Conservation (phyloP, 1,140 invertebrate genomes). For the Drosophila triauraria region DNA sequence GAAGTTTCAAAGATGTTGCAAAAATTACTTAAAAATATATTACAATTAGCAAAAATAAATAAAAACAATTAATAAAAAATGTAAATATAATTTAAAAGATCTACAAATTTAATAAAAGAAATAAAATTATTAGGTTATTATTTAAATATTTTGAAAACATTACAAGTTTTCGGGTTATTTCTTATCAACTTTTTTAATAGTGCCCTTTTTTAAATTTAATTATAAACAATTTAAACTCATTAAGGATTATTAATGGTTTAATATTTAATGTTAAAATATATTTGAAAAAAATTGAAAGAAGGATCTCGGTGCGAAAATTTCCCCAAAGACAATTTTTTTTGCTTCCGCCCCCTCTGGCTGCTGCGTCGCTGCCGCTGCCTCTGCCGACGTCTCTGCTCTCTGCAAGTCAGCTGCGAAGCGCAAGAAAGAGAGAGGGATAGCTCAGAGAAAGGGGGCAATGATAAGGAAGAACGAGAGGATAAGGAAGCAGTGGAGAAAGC, state of each 20-base stretch:
- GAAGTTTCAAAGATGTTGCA: conserved; percentile 9
- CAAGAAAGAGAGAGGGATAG: conserved; percentile 13
- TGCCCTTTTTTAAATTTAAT: too few relatives aligned
- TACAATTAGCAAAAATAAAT: background rate
- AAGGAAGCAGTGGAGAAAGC: background rate
- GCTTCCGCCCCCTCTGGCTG: background rate
- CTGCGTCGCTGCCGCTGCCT: conserved; percentile 25
- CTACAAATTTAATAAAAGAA: too few relatives aligned
- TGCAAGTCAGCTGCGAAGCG: conserved; percentile 21
- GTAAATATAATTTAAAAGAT: too few relatives aligned
- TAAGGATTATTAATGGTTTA: background rate
- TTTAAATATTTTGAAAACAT: too few relatives aligned
- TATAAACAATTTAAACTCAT: background rate
- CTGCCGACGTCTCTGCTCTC: conserved; percentile 42
- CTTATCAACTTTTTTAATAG: too few relatives aligned
- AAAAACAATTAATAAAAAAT: background rate
- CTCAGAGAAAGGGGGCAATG: conserved; percentile 1
- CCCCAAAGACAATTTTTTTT: conserved; percentile 10
- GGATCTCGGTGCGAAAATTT: conserved; percentile 2
- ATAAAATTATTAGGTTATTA: too few relatives aligned
- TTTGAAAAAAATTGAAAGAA: background rate
- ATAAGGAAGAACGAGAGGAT: background rate
- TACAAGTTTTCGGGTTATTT: too few relatives aligned
- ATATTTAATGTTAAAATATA: background rate
- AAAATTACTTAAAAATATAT: background rate